These are phyloP conservation scores for Eledone cirrhosa DNA, from an alignment of 2,888 invertebrate genomes.

Conservation along the genomic window DNA sequence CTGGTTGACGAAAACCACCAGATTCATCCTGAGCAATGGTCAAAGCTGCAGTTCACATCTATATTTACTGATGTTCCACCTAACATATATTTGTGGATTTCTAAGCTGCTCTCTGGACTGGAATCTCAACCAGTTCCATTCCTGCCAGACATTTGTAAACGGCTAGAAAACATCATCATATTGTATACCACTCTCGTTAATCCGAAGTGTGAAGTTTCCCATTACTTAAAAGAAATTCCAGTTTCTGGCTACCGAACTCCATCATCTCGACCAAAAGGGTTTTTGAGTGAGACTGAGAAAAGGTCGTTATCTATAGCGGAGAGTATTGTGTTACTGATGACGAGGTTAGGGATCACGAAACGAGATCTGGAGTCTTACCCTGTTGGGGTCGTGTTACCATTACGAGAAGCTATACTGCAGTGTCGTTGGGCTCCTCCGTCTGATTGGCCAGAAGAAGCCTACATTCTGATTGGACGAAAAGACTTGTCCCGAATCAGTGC, in stretches of 20 bases:
- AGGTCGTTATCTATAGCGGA: constrained; percentile 54
- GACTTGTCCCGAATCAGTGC: constrained; percentile 58
- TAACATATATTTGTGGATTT: constrained; percentile 78
- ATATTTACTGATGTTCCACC: constrained; percentile 76
- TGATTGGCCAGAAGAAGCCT: constrained; percentile 78
- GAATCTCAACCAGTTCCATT: constrained; percentile 75
- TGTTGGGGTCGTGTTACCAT: constrained; percentile 76
- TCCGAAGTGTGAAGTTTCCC: background rate
- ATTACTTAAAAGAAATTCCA: background rate
- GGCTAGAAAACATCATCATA: constrained; percentile 77
- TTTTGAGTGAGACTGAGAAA: background rate
- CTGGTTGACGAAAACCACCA: constrained; percentile 45
- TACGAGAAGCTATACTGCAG: constrained; percentile 76
- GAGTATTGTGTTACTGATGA: constrained; percentile 71
- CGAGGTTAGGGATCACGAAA: constrained; percentile 73
- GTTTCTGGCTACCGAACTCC: background rate
- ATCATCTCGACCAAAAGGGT: too few relatives aligned
- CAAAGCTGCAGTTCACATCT: constrained; percentile 69
- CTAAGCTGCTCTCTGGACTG: constrained; percentile 73
- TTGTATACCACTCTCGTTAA: constrained; percentile 7
- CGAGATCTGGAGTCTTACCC: constrained; percentile 79
- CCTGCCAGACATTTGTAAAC: constrained; percentile 78
- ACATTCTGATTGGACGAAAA: constrained; percentile 73
- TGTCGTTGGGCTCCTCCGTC: constrained; percentile 78
- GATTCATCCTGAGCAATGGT: constrained; percentile 53